A percentile compares a stretch with the other conserved stretches of the same genome.
These are phyloP conservation scores for Stomatorhinus ivindoensis DNA, from an alignment of 2,113 vertebrate genomes.

Conservation along the genomic window DNA sequence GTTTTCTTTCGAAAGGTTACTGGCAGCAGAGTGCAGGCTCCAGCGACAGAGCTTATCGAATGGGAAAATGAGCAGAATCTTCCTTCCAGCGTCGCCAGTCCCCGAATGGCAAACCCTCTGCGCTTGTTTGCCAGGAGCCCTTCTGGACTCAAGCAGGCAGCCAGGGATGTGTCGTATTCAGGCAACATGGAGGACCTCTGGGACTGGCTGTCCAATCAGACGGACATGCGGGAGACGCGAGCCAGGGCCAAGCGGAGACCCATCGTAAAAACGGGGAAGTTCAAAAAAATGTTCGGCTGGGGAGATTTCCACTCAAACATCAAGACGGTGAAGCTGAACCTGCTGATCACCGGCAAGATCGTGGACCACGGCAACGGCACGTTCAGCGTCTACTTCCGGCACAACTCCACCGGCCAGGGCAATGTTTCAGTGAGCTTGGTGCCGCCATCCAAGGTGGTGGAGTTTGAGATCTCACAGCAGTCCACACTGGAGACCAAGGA, in stretches of 20 bases:
- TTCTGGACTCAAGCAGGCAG: slow-evolving; percentile 68
- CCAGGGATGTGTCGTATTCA: slow-evolving; percentile 73
- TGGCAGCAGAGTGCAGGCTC: slow-evolving; percentile 62
- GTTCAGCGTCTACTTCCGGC: slow-evolving; percentile 97
- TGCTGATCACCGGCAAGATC: slow-evolving; percentile 97
- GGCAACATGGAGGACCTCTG: slow-evolving; percentile 87
- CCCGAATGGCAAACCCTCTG: slow-evolving; percentile 78
- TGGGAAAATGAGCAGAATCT: slow-evolving; percentile 74
- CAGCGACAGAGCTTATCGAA: slow-evolving; percentile 68
- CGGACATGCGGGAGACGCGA: slow-evolving; percentile 76
- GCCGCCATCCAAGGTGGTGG: slow-evolving; percentile 93
- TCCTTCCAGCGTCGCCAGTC: slow-evolving; percentile 69
- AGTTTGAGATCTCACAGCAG: slow-evolving; percentile 87
- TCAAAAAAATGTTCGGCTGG: slow-evolving; percentile 99
- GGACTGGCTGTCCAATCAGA: slow-evolving; percentile 97
- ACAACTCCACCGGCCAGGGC: slow-evolving; percentile 92
- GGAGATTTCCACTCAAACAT: slow-evolving; percentile 99
- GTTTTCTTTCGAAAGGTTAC: slow-evolving; percentile 62
- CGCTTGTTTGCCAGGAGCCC: slow-evolving; percentile 85
- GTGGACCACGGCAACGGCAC: slow-evolving; percentile 97
- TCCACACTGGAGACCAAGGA: slow-evolving; percentile 93
- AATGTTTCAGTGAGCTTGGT: slow-evolving; percentile 97
- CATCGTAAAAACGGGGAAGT: slow-evolving; percentile 98
- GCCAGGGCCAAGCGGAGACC: slow-evolving; percentile 95
- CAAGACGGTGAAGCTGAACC: slow-evolving; percentile 96